phyloP scores from a whole-genome alignment of 2,113 vertebrate genomes.

The Rhabdomys dilectus region DNA sequence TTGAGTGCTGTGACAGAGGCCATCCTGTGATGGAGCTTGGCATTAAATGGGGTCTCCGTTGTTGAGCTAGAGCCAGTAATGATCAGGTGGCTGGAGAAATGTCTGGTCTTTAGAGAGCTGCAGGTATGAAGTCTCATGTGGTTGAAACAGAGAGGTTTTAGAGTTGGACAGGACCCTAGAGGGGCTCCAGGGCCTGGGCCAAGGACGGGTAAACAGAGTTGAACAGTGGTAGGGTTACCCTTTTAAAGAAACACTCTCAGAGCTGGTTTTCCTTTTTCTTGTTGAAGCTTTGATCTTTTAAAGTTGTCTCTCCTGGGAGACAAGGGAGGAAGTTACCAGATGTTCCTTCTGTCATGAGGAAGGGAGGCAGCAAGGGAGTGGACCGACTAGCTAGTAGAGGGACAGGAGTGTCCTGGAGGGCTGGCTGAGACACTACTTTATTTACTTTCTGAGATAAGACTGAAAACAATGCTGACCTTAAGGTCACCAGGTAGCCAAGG shows the following conservation, averaged over 20 bases:
- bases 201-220: neutral
- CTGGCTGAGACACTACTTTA: neutral
- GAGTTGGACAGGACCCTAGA: neutral
- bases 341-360: constrained; percentile 18
- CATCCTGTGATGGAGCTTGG: neutral
- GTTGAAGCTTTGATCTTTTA: constrained; percentile 58
- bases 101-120: neutral
- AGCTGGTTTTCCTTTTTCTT: neutral
- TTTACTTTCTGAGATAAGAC: neutral
- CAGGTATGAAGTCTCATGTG: neutral
- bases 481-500: neutral
- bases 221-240: neutral
- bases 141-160: neutral
- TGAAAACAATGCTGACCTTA: neutral
- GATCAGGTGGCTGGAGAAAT: neutral
- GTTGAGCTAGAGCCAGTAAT: neutral
- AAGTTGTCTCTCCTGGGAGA: constrained; percentile 35
- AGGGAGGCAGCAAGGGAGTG: neutral
- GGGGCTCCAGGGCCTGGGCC: neutral
- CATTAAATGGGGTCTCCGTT: neutral
- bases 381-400: too few relatives aligned
- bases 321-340: neutral
- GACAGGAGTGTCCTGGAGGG: neutral
- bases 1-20: neutral
- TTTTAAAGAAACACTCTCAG: neutral